phyloP scores from a whole-genome alignment of 1,140 invertebrate genomes.

The Antheraea mylitta region DNA sequence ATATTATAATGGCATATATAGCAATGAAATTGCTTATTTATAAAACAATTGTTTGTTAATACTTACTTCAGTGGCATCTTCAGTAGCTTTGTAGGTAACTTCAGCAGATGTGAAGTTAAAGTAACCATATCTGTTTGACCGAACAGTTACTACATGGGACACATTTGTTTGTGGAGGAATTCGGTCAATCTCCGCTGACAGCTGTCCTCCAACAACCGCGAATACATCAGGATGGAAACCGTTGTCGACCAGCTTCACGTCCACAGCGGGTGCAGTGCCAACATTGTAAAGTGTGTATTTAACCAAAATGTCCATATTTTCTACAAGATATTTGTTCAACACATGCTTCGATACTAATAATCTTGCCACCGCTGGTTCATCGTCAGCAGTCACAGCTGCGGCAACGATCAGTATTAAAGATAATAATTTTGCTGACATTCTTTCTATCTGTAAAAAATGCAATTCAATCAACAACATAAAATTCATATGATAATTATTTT shows the following conservation, averaged over 20 bases:
- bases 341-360: slow-evolving; percentile 93
- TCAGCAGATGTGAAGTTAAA: slow-evolving; percentile 99
- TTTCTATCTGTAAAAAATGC: slow-evolving; percentile 61
- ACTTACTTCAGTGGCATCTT: slow-evolving; percentile 84
- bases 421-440: slow-evolving; percentile 64
- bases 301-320: slow-evolving; percentile 97
- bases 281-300: slow-evolving; percentile 94
- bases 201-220: slow-evolving; percentile 90
- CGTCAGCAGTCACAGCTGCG: slow-evolving; percentile 78
- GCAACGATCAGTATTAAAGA: slow-evolving; percentile 62
- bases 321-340: slow-evolving; percentile 98
- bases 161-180: slow-evolving; percentile 96
- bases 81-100: slow-evolving; percentile 91
- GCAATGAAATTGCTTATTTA: no score
- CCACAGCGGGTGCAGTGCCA: slow-evolving; percentile 91
- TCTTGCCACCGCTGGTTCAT: slow-evolving; percentile 84
- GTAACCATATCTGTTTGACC: slow-evolving; percentile 94
- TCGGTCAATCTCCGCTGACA: slow-evolving; percentile 90
- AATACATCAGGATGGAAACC: slow-evolving; percentile 95
- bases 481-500: slow-evolving; percentile 10
- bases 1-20: no score
- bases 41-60: not conserved
- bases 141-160: slow-evolving; percentile 94
- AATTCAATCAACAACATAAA: slow-evolving; percentile 18
- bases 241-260: slow-evolving; percentile 93